Percentiles rank a stretch among this genome's conserved stretches.
These are phyloP conservation scores for Dolomedes plantarius DNA, from an alignment of 2,888 invertebrate species.

Conservation along the genomic window DNA sequence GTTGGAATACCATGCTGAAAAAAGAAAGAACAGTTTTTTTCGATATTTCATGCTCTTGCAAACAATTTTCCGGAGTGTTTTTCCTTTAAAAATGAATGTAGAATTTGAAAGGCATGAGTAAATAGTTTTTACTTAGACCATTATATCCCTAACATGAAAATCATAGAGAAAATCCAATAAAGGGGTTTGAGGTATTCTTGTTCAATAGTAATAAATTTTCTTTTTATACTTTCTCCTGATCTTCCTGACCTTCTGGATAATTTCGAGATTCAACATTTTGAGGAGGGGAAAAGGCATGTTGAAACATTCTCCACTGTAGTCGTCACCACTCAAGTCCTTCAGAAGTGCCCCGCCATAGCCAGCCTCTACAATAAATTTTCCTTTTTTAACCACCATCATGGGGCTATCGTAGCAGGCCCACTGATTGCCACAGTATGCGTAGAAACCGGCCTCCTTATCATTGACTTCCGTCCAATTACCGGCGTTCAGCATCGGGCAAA, in stretches of 20 bases:
- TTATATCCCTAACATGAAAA: too few species aligned
- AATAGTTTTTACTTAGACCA: too few species aligned
- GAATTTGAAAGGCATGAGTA: too few species aligned
- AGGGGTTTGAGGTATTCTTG: too few species aligned
- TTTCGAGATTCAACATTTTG: conserved; percentile 32
- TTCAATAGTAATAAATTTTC: too few species aligned
- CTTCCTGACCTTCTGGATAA: conserved; percentile 14
- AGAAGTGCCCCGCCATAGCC: conserved; percentile 85
- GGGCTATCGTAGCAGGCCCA: conserved; percentile 73
- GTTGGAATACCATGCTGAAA: too few species aligned
- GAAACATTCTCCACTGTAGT: conserved; percentile 79
- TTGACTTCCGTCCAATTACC: conserved; percentile 51
- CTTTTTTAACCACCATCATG: conserved; percentile 64
- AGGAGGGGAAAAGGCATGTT: conserved; percentile 35
- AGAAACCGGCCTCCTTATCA: conserved; percentile 58
- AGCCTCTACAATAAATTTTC: conserved; percentile 80
- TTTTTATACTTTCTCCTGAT: background rate
- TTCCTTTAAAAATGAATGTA: too few species aligned
- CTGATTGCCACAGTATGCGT: conserved; percentile 71
- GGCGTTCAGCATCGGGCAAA: conserved; percentile 44
- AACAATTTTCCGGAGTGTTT: too few species aligned
- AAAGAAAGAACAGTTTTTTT: too few species aligned
- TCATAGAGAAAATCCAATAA: too few species aligned
- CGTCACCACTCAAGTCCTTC: conserved; percentile 88
- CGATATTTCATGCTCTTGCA: too few species aligned